phyloP scores from a whole-genome alignment of 2,113 vertebrate species.

The Scartelaos histophorus region DNA sequence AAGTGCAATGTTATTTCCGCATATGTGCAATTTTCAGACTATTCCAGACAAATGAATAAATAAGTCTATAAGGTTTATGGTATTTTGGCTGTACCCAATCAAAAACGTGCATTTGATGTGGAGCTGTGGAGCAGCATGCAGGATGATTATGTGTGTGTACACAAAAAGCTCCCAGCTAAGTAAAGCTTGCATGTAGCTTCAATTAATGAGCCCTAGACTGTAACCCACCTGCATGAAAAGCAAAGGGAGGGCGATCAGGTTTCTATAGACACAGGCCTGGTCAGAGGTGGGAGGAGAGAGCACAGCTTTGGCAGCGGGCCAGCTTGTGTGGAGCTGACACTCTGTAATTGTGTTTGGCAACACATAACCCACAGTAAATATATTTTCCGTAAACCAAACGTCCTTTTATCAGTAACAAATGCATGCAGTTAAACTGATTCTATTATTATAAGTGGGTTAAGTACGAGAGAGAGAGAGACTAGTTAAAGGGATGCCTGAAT shows the following conservation, averaged over 20 bases:
- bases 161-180: slow-evolving; percentile 3
- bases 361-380: slow-evolving; percentile 53
- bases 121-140: neutral
- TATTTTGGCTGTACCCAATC: neutral
- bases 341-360: slow-evolving; percentile 70
- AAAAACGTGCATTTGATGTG: neutral
- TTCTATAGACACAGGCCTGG: slow-evolving; percentile 39
- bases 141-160: neutral
- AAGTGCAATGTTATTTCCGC: slow-evolving; percentile 5
- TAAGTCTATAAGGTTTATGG: slow-evolving; percentile 4
- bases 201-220: slow-evolving; percentile 28
- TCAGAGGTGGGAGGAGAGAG: slow-evolving; percentile 52
- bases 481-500: slow-evolving; percentile 21
- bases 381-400: slow-evolving; percentile 52
- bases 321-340: slow-evolving; percentile 51
- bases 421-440: slow-evolving; percentile 20
- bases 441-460: slow-evolving; percentile 28
- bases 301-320: slow-evolving; percentile 58
- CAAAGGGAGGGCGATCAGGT: slow-evolving; percentile 18
- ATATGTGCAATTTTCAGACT: slow-evolving; percentile 4
- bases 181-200: slow-evolving; percentile 8
- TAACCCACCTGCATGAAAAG: slow-evolving; percentile 18
- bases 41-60: slow-evolving; percentile 11
- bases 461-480: slow-evolving; percentile 4
- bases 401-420: slow-evolving; percentile 38